Evolutionary conservation across 2,888 invertebrate genomes (phyloP).

Genomic region (Rotaria sp.): DNA sequence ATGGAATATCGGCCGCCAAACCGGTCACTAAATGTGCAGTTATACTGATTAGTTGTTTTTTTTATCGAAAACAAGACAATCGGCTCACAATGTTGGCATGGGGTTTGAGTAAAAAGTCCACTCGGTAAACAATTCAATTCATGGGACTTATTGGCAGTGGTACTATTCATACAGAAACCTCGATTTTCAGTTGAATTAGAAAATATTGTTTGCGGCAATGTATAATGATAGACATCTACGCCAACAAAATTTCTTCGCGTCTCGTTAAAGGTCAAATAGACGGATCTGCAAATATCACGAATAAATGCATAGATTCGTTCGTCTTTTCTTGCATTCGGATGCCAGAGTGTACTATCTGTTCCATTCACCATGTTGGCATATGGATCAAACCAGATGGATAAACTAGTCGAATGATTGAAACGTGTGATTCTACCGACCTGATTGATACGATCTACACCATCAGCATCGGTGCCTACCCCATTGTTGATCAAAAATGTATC

Average conservation of each 20-base stretch:
- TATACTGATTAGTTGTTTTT: no score
- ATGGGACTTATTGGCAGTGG: conserved; percentile 42
- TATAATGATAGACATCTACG: neutral
- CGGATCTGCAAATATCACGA: no score
- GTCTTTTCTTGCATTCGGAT: conserved; percentile 39
- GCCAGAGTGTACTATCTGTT: conserved; percentile 45
- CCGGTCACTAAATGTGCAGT: neutral
- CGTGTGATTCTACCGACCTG: neutral
- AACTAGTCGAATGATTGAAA: neutral
- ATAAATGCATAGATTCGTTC: conserved; percentile 17
- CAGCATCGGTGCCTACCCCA: neutral
- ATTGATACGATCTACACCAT: no score
- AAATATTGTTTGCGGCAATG: conserved; percentile 40
- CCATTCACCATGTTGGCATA: conserved; percentile 53
- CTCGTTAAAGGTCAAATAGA: no score
- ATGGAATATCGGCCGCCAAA: conserved; percentile 42
- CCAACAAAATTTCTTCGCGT: no score
- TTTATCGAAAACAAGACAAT: conserved; percentile 41
- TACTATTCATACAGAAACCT: conserved; percentile 50
- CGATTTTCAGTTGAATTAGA: conserved; percentile 48
- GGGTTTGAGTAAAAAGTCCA: conserved; percentile 48
- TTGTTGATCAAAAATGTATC: conserved; percentile 16
- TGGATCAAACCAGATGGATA: conserved; percentile 45
- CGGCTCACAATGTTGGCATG: conserved; percentile 44
- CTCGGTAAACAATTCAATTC: conserved; percentile 43